These are phyloP conservation scores for Pluvialis apricaria DNA, from an alignment of 2,113 vertebrate species.

Conservation along the genomic window DNA sequence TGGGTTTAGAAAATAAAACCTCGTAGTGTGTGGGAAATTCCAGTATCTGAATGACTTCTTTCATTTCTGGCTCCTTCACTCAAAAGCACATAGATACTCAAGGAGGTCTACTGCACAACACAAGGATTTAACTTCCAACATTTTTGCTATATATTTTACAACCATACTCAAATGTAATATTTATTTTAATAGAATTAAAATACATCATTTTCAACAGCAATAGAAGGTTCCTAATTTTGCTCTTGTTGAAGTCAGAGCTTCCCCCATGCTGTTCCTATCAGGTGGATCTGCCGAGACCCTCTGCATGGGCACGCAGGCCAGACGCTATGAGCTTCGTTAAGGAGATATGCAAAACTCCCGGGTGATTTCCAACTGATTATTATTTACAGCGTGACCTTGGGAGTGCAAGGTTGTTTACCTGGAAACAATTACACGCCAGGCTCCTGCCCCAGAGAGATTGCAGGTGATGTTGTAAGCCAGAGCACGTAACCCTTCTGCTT, in stretches of 20 bases:
- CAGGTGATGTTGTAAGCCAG: background rate
- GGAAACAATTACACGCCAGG: background rate
- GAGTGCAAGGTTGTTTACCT: background rate
- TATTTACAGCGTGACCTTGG: background rate
- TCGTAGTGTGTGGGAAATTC: rapidly evolving
- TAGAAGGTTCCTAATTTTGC: background rate
- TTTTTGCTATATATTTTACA: rapidly evolving
- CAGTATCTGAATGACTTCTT: background rate
- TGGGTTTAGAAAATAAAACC: background rate
- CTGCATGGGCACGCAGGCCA: no score
- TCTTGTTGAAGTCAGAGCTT: background rate
- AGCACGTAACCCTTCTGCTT: background rate
- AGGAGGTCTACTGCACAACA: background rate
- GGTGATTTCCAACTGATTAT: background rate
- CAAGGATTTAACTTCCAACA: background rate
- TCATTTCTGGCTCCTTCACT: background rate
- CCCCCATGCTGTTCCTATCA: background rate
- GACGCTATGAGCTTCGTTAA: rapidly evolving
- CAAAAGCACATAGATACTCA: no score
- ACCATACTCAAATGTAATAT: rapidly evolving
- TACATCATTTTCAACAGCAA: rapidly evolving
- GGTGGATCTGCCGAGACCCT: background rate
- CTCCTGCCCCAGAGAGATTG: background rate
- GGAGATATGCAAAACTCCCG: background rate
- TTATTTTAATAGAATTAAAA: background rate